These are phyloP conservation scores for Allygus modestus DNA, from an alignment of 2,888 invertebrate species.

Conservation along the genomic window DNA sequence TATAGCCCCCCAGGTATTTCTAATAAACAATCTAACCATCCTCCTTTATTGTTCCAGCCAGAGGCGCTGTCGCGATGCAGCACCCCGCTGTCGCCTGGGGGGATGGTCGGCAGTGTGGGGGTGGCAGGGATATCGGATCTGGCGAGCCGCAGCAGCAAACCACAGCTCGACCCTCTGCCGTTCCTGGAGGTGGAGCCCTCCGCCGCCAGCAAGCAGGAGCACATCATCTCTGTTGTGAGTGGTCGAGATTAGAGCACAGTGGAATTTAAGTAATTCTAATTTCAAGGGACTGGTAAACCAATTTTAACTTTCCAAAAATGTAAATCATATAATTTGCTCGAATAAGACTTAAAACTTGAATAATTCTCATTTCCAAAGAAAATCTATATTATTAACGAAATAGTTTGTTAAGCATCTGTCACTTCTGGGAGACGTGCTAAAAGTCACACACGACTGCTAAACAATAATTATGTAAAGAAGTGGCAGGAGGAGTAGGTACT, in stretches of 20 bases:
- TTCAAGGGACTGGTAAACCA: no score
- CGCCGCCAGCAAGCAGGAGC: conserved; percentile 92
- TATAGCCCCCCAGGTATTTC: no score
- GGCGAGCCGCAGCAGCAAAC: conserved; percentile 73
- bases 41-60: conserved; percentile 76
- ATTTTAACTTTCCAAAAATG: neutral
- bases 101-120: conserved; percentile 75
- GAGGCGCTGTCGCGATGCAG: conserved; percentile 91
- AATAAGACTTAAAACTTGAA: no score
- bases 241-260: neutral
- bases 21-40: no score
- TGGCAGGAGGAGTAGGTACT: no score
- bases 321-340: no score
- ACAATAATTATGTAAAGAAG: no score
- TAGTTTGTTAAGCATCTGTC: no score
- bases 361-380: no score
- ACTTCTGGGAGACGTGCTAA: no score
- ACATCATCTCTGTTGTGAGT: conserved; percentile 89
- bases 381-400: no score
- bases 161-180: conserved; percentile 77
- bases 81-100: conserved; percentile 89
- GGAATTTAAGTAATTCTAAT: neutral
- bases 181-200: conserved; percentile 91
- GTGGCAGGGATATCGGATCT: conserved; percentile 74
- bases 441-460: no score